Base-by-base conservation (phyloP, 2,888 invertebrate genomes). In the Meliscaeva auricollis region DNA sequence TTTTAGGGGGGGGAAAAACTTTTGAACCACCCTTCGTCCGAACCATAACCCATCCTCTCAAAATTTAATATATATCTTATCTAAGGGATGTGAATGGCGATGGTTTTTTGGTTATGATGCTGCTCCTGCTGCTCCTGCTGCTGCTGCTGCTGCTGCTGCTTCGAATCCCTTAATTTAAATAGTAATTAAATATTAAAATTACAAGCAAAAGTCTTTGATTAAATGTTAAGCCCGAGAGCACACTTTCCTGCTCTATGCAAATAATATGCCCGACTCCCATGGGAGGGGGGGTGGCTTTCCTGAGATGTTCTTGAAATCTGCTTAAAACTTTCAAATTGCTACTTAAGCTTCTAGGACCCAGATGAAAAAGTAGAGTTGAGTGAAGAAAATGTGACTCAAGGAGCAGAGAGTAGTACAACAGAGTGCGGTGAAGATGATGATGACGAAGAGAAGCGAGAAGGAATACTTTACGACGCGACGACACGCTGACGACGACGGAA, bases 191-290 rank as follows among this genome's bases (percentile, higher is more conserved):
- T 85, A 85, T 85, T 85, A 85, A 85, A 85, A 85, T 85, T 81
- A 85, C 85, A 85, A 81, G 85, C 81, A 85, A 85, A 81, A 81
- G 85, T 85, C 85, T 85, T 81, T 85, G 85, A 85, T 85, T 85
- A 81, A 81, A 85, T 73, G 85, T 76, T 85, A 85, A 85, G 85
- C 81, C 76, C 54, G 73, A 69, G 64, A 77, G 85, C 81, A 85
- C 81, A 81, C 76, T 81, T 73, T 8, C 30, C 73, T 77, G 73
- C 72, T 76, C 66, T 73, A 69, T 76, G 85, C 76, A 81, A 81
- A 81, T 81, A 76, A 30, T 56, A 64, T 54, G 56, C 64, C 30
- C 64, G 11, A 38, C 54, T 15, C 54, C 54, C n/a, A 22, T 13
- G 66, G 20, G 30, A 5, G 22, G 8, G 20, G 30, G 74, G 75